These are phyloP conservation scores for Mesembrinibis cayennensis DNA, from an alignment of 2,113 vertebrate species.

Conservation along the genomic window DNA sequence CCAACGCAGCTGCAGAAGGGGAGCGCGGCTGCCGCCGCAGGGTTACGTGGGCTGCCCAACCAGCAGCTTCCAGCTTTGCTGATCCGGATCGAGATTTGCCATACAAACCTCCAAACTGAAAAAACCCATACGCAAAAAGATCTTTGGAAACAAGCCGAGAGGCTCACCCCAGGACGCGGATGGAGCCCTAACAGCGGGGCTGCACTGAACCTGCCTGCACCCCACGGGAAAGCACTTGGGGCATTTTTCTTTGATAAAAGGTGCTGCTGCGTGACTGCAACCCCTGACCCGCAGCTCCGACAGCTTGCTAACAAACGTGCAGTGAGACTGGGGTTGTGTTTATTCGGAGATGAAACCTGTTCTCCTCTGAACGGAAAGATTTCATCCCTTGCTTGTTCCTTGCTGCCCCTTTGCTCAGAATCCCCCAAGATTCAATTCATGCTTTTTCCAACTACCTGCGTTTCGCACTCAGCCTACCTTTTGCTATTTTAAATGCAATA, in stretches of 20 bases:
- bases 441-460: neutral
- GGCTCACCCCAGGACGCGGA: accelerated
- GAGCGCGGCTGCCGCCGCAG: neutral
- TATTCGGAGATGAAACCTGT: accelerated
- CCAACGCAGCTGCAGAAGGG: neutral
- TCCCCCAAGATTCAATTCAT: accelerated
- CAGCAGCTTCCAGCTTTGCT: neutral
- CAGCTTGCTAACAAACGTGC: neutral
- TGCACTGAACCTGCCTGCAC: neutral
- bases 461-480: neutral
- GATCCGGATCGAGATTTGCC: neutral
- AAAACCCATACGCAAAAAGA: neutral
- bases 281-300: neutral
- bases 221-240: neutral
- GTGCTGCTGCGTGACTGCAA: accelerated
- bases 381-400: neutral
- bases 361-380: neutral
- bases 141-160: accelerated
- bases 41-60: neutral
- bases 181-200: neutral
- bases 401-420: neutral
- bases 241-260: neutral
- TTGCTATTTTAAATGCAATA: neutral
- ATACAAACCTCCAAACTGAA: no score
- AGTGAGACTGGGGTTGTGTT: accelerated